A percentile compares a stretch with the other conserved stretches of the same genome.
Conservation (phyloP, 2,797 vertebrate species). For the Sciaenops ocellatus region DNA sequence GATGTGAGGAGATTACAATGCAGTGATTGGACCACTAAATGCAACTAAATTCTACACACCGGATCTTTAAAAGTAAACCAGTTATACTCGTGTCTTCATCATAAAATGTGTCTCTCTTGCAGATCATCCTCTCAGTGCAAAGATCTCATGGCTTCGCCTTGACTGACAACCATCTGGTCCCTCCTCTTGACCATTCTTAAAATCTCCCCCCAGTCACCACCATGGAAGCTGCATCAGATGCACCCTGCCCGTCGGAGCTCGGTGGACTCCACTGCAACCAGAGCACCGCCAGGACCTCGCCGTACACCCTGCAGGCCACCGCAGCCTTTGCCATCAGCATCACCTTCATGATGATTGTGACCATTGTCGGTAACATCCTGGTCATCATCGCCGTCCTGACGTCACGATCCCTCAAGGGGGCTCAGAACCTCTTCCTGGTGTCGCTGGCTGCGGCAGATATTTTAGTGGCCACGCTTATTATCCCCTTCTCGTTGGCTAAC, state of each 20-base stretch:
- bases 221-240: conserved; percentile 55
- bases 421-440: conserved; percentile 94
- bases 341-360: conserved; percentile 90
- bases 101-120: conserved; percentile 5
- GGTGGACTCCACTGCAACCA: conserved; percentile 64
- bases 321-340: conserved; percentile 86
- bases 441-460: conserved; percentile 93
- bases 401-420: conserved; percentile 88
- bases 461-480: conserved; percentile 92
- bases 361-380: conserved; percentile 90
- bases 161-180: conserved; percentile 3
- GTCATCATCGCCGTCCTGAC: conserved; percentile 93
- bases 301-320: conserved; percentile 86
- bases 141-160: conserved; percentile 29
- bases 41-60: no score
- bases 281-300: conserved; percentile 51
- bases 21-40: no score
- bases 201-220: neutral
- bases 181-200: neutral
- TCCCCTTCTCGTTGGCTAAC: conserved; percentile 93
- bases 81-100: neutral
- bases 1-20: no score
- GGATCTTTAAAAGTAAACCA: no score
- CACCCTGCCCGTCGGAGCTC: conserved; percentile 53
- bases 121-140: conserved; percentile 13